Conservation (phyloP, 1,140 invertebrate species). For the Diprion similis region DNA sequence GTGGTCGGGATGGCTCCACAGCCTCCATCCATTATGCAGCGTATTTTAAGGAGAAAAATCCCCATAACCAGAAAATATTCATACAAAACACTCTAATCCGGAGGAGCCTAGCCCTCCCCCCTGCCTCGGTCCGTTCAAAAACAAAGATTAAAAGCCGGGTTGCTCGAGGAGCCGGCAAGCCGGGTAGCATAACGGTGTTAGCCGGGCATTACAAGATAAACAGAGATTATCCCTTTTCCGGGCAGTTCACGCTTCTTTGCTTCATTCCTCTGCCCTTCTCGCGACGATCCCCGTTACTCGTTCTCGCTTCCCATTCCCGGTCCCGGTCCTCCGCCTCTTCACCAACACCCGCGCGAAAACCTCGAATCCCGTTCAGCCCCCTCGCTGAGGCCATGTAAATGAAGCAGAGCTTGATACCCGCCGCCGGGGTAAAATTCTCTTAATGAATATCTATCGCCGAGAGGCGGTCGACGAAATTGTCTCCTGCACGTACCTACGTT, state of each 20-base stretch:
- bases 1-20: neutral
- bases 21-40: neutral
- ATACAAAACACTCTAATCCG: neutral
- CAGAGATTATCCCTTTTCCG: slow-evolving; percentile 43
- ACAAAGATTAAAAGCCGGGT: slow-evolving; percentile 45
- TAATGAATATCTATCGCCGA: slow-evolving; percentile 8
- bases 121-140: slow-evolving; percentile 25
- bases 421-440: neutral
- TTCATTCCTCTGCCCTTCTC: slow-evolving; percentile 12
- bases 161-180: slow-evolving; percentile 31
- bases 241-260: slow-evolving; percentile 10
- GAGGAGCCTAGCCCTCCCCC: neutral
- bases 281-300: slow-evolving; percentile 24
- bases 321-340: slow-evolving; percentile 14
- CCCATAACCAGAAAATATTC: slow-evolving; percentile 10
- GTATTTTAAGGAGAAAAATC: slow-evolving; percentile 8
- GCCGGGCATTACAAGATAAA: slow-evolving; percentile 46
- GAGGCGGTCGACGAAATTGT: neutral
- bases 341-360: neutral
- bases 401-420: neutral
- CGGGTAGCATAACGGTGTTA: slow-evolving; percentile 41
- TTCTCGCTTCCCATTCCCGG: too few relatives aligned
- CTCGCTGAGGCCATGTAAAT: slow-evolving; percentile 4
- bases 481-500: neutral
- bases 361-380: neutral